Base-by-base conservation (phyloP, 2,797 vertebrate genomes). In the Salarias fasciatus region DNA sequence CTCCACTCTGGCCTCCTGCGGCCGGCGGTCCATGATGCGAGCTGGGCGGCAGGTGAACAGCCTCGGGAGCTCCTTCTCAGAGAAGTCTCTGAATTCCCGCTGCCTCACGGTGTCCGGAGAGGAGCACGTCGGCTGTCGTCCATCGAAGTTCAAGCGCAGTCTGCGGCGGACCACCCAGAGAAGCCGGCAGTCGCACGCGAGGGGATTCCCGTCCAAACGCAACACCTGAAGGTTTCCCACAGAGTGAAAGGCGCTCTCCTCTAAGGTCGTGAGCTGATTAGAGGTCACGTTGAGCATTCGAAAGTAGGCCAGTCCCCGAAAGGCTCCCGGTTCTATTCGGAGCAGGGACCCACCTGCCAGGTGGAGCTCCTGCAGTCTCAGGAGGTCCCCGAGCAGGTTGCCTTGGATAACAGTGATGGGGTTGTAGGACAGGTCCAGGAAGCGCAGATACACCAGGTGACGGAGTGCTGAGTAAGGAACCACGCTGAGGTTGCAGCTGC, bases 181-280 rank as follows among this genome's bases (percentile, higher is more conserved):
- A 29, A 98, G 92, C 2, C 95, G 92, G 63, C 96, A 98, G 85
- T 98, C 96, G 3, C 96, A 98, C 15, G 93, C 92, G 31, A 98
- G 72, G 0, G 94, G 95, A 71, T 97, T 98, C 42, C 90, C 87
- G 2, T 96, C 95, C 42, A 98, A 75, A n/a, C 94, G 80, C 57
- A 98, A 72, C 30, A 92, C 94, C 73, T 95, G 94, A 67, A 98
- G 82, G 77, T 90, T 94, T 47, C 94, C 94, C 12, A 94, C 91
- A 0, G 95, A 93, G 68, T 95, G 93, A 67, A 98, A 95, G 73
- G 85, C 93, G 1, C 91, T 88, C 74, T 96, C 95, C 77, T 95
- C 95, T 3, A 97, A 83, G 0, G 94, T 96, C 12, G 73, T 75
- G 13, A 97, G 92, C 60, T 89, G 91, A n/a, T 98, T 98, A 28